A percentile compares a stretch with the other conserved stretches of the same genome.
Evolutionary conservation across 2,888 invertebrate species (phyloP).

Genomic region (Torymus texanus): DNA sequence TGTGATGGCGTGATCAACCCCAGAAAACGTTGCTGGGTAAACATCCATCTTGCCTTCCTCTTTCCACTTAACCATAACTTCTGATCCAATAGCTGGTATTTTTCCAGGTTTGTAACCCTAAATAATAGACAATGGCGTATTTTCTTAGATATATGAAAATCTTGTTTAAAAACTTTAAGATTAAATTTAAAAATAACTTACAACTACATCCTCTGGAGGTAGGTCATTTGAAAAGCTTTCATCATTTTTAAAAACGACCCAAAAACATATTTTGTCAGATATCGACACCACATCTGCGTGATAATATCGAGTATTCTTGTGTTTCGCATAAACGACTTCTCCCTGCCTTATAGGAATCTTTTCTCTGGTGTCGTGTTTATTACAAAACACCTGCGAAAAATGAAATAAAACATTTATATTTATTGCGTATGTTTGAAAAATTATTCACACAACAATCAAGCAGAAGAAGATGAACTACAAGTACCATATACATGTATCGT

Average conservation of each 20-base stretch:
- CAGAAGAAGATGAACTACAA: no score
- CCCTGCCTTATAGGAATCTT: conserved; percentile 68
- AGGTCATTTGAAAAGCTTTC: conserved; percentile 79
- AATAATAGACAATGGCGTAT: conserved; percentile 21
- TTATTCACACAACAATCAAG: no score
- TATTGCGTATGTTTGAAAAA: no score
- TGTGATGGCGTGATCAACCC: conserved; percentile 72
- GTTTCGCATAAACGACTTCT: conserved; percentile 79
- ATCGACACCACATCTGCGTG: conserved; percentile 77
- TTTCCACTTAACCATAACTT: conserved; percentile 78
- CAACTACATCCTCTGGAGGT: conserved; percentile 77
- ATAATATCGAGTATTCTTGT: conserved; percentile 80
- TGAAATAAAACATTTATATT: background rate
- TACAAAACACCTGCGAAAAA: conserved; percentile 67
- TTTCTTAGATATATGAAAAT: no score
- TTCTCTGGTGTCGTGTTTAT: conserved; percentile 66
- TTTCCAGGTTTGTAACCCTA: conserved; percentile 68
- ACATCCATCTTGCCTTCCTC: conserved; percentile 72
- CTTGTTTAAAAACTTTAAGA: no score
- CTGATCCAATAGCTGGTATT: conserved; percentile 75
- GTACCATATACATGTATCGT: background rate
- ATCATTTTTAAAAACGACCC: conserved; percentile 79
- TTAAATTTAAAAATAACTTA: conserved; percentile 63
- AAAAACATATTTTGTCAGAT: conserved; percentile 76
- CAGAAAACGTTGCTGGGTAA: conserved; percentile 76